A percentile compares a stretch with the other conserved stretches of the same genome.
phyloP scores from a whole-genome alignment of 2,888 invertebrate species.

The Brenthis daphne region DNA sequence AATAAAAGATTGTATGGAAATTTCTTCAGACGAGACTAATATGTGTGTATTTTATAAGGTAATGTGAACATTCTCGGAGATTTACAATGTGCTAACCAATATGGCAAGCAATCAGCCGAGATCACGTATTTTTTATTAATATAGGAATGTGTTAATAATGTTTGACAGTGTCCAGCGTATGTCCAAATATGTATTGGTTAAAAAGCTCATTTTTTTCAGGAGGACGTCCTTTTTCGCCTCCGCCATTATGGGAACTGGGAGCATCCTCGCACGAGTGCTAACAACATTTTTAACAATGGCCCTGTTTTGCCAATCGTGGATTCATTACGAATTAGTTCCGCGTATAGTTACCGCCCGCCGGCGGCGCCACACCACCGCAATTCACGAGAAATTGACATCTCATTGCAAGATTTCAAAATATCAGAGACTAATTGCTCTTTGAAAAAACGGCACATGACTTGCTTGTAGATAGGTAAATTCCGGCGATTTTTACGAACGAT shows the following conservation, averaged over 20 bases:
- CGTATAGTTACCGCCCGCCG: conserved; percentile 41
- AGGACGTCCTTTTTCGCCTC: conserved; percentile 22
- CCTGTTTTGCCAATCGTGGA: conserved; percentile 34
- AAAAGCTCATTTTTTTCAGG: conserved; percentile 21
- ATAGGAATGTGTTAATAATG: conserved; percentile 19
- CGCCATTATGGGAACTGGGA: conserved; percentile 25
- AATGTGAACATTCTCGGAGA: conserved; percentile 12
- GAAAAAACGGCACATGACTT: conserved; percentile 38
- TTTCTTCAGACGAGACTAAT: conserved; percentile 1
- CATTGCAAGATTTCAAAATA: conserved; percentile 38
- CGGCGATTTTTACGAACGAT: conserved; percentile 29
- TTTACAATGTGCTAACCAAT: conserved; percentile 21
- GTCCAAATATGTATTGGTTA: conserved; percentile 23
- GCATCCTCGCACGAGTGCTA: conserved; percentile 33
- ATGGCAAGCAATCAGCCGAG: conserved; percentile 11
- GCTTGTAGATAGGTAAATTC: conserved; percentile 36
- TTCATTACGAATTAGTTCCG: conserved; percentile 53
- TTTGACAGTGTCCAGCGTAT: conserved; percentile 8
- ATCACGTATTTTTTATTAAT: conserved; percentile 16
- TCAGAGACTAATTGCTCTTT: conserved; percentile 35
- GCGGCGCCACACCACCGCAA: conserved; percentile 38
- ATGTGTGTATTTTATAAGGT: conserved; percentile 10
- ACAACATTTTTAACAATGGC: conserved; percentile 38
- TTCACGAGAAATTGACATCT: conserved; percentile 40
- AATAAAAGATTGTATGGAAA: not conserved